phyloP scores from a whole-genome alignment of 2,113 vertebrate species.

The Gymnobelideus leadbeateri region DNA sequence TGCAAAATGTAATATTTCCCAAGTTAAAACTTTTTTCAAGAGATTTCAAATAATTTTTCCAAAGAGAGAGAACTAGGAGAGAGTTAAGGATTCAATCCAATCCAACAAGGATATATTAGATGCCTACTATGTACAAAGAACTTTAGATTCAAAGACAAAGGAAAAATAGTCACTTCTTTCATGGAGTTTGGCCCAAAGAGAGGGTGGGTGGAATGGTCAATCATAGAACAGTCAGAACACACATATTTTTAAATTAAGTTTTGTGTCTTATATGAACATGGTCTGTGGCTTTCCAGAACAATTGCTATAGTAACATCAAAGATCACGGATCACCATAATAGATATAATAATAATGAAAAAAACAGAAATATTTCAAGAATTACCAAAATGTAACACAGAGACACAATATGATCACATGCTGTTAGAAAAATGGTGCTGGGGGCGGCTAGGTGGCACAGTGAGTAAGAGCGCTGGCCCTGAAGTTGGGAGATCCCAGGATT shows the following conservation, averaged over 20 bases:
- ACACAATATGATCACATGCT: neutral
- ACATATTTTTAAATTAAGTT: neutral
- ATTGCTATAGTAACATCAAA: neutral
- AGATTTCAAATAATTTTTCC: neutral
- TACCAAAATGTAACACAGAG: neutral
- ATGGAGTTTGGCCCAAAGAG: neutral
- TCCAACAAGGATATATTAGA: neutral
- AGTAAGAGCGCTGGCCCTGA: too few relatives aligned
- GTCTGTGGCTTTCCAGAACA: neutral
- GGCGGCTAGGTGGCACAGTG: too few relatives aligned
- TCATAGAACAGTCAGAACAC: neutral
- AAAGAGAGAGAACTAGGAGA: neutral
- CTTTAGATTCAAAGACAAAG: neutral
- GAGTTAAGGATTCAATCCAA: neutral
- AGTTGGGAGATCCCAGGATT: too few relatives aligned
- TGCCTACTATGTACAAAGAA: neutral
- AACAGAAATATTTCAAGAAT: neutral
- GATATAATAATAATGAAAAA: neutral
- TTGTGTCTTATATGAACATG: neutral
- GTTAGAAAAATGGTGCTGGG: neutral
- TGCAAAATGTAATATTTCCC: neutral
- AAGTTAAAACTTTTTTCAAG: neutral
- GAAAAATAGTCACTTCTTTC: neutral
- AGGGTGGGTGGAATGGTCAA: neutral
- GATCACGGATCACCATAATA: neutral